Evolutionary conservation across 1,140 invertebrate genomes (phyloP).

Genomic region (Atta cephalotes): DNA sequence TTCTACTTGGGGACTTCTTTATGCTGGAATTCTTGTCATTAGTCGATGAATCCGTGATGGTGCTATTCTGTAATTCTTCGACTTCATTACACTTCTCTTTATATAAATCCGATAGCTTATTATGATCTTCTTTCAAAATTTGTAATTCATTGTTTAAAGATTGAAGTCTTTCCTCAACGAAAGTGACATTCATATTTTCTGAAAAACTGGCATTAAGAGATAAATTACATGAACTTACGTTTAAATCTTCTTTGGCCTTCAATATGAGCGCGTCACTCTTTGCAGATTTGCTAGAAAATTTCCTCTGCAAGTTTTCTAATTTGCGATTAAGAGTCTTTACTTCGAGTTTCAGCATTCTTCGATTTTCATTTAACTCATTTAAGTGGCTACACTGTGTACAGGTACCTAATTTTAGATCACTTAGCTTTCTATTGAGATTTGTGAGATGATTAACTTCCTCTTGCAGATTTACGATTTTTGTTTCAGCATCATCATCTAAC

Average conservation of each 20-base stretch:
- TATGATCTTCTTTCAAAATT: slow-evolving; percentile 47
- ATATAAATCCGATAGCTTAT: slow-evolving; percentile 52
- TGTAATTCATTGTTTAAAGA: slow-evolving; percentile 61
- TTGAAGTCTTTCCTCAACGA: slow-evolving; percentile 59
- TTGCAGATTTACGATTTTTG: slow-evolving; percentile 61
- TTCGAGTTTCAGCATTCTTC: slow-evolving; percentile 76
- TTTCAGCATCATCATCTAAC: slow-evolving; percentile 55
- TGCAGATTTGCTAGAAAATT: slow-evolving; percentile 74
- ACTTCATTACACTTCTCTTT: slow-evolving; percentile 61
- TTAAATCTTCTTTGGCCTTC: slow-evolving; percentile 76
- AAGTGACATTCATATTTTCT: slow-evolving; percentile 64
- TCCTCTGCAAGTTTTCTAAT: slow-evolving; percentile 73
- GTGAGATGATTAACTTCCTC: slow-evolving; percentile 69
- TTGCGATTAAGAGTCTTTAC: slow-evolving; percentile 74
- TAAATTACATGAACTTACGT: slow-evolving; percentile 20
- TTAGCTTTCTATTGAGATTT: slow-evolving; percentile 74
- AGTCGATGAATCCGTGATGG: background rate
- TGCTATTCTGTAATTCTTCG: slow-evolving; percentile 45
- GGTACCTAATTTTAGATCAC: slow-evolving; percentile 72
- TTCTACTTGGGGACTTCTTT: background rate
- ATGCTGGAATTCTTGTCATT: background rate
- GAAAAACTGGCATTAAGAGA: slow-evolving; percentile 54
- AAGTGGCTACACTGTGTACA: slow-evolving; percentile 76
- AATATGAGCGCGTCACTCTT: slow-evolving; percentile 69
- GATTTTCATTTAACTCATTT: slow-evolving; percentile 73